phyloP scores from a whole-genome alignment of 2,888 invertebrate genomes.

The Neoscelio sp. region DNA sequence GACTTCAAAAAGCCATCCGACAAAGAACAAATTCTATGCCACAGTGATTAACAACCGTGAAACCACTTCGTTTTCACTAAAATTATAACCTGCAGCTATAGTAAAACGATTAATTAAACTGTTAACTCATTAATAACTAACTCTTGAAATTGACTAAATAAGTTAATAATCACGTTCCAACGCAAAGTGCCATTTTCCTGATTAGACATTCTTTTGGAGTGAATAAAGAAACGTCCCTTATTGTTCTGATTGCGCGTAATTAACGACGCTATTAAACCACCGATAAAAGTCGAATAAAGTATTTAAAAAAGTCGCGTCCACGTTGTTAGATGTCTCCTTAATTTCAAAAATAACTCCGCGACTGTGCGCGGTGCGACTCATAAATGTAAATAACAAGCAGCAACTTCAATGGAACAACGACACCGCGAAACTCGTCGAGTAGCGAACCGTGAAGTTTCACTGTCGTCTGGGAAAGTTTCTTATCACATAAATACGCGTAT shows the following conservation, averaged over 20 bases:
- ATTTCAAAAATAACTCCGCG: constrained; percentile 14
- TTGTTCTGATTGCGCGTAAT: constrained; percentile 21
- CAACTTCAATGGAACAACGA: constrained; percentile 26
- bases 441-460: constrained; percentile 37
- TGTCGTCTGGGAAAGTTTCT: constrained; percentile 42
- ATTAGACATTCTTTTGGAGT: background rate
- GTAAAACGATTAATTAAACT: constrained; percentile 15
- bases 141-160: background rate
- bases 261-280: constrained; percentile 15
- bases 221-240: constrained; percentile 14
- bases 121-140: constrained; percentile 4
- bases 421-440: constrained; percentile 31
- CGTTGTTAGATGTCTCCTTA: constrained; percentile 15
- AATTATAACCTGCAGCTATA: background rate
- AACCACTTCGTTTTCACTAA: constrained; percentile 10
- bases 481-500: constrained; percentile 21
- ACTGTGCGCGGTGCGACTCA: background rate
- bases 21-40: constrained; percentile 5
- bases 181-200: background rate
- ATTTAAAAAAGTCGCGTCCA: background rate
- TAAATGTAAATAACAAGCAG: constrained; percentile 35
- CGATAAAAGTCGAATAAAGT: constrained; percentile 10
- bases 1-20: no score
- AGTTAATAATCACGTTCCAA: background rate
- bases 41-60: constrained; percentile 2